Evolutionary conservation across 2,797 vertebrate genomes (phyloP).

Genomic region (Benthosema pterotum): DNA sequence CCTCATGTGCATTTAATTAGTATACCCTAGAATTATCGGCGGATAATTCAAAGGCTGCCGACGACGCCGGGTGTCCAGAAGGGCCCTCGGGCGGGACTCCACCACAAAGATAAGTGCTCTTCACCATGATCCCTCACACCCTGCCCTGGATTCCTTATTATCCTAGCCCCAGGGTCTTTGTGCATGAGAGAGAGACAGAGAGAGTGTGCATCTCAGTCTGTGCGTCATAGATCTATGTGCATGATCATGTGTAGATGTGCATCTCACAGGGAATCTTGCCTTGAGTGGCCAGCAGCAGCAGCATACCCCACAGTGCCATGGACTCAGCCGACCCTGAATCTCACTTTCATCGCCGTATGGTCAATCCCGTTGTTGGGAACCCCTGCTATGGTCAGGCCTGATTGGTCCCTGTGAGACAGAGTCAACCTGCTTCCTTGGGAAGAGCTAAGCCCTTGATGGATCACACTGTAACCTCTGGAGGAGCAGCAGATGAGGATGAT

Average conservation of each 20-base stretch:
- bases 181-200: too few relatives aligned
- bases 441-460: slow-evolving; percentile 52
- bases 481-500: slow-evolving; percentile 66
- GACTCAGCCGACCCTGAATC: slow-evolving; percentile 1
- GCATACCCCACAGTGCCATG: slow-evolving; percentile 27
- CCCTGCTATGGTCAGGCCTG: slow-evolving; percentile 45
- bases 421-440: slow-evolving; percentile 59
- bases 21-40: not conserved
- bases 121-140: slow-evolving; percentile 3
- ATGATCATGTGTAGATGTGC: slow-evolving; percentile 1
- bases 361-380: slow-evolving; percentile 34
- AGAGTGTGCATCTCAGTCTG: too few relatives aligned
- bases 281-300: slow-evolving; percentile 41
- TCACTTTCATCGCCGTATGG: slow-evolving; percentile 14
- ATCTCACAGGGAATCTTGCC: slow-evolving; percentile 30
- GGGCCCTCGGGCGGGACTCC: slow-evolving; percentile 7
- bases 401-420: slow-evolving; percentile 72
- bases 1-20: not conserved
- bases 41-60: not conserved
- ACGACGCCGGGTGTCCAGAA: not conserved
- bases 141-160: not conserved
- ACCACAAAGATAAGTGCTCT: not conserved
- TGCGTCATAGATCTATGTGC: not conserved
- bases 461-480: slow-evolving; percentile 66
- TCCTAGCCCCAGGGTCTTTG: slow-evolving; percentile 11